Conservation (phyloP, 2,888 invertebrate species). For the Monoplex corrugatus region DNA sequence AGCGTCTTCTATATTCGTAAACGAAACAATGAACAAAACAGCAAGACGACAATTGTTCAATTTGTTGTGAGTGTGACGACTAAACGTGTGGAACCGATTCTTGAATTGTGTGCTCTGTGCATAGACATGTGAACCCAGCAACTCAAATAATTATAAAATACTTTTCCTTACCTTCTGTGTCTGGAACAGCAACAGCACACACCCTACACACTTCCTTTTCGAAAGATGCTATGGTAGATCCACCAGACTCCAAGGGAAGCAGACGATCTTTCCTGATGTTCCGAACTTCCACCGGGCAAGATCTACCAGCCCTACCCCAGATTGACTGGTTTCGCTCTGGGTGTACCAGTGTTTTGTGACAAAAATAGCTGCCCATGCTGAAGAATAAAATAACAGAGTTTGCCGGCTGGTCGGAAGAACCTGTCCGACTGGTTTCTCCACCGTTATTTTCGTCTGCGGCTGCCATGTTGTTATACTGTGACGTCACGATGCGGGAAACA, state of each 20-base stretch:
- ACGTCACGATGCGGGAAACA: not conserved
- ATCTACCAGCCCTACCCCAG: conserved; percentile 47
- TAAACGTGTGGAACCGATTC: not conserved
- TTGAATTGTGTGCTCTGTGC: too few relatives aligned
- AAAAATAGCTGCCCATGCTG: conserved; percentile 59
- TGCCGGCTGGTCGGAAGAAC: conserved; percentile 38
- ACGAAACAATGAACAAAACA: too few relatives aligned
- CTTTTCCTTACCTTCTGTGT: conserved; percentile 17
- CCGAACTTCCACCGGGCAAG: conserved; percentile 24
- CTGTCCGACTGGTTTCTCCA: conserved; percentile 46
- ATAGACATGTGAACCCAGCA: too few relatives aligned
- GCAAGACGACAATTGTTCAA: too few relatives aligned
- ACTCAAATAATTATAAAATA: too few relatives aligned
- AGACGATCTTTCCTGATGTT: not conserved
- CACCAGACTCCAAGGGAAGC: not conserved
- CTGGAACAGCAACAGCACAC: not conserved
- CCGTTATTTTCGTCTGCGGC: conserved; percentile 23
- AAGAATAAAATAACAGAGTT: conserved; percentile 11
- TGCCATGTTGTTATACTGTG: not conserved
- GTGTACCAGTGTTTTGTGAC: conserved; percentile 48
- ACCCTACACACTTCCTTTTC: not conserved
- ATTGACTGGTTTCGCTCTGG: conserved; percentile 51
- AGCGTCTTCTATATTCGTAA: too few relatives aligned
- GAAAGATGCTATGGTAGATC: not conserved
- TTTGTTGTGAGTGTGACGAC: too few relatives aligned